Conservation (phyloP, 2,888 invertebrate genomes). For the Oeneis ivallda region DNA sequence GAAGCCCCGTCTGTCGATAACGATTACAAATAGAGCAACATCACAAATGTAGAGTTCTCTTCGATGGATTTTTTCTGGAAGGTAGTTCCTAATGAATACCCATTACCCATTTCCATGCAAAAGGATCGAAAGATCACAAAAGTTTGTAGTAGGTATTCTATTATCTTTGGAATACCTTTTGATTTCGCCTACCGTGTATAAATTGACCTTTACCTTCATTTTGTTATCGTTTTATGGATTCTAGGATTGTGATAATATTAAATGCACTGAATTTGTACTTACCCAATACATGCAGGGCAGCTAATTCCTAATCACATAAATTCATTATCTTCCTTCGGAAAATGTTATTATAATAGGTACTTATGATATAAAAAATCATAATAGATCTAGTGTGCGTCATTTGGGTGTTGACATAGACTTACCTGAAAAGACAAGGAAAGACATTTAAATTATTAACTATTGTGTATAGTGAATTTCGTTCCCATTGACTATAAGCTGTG, state of each 20-base stretch:
- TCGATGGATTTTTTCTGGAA: conserved; percentile 24
- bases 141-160: background rate
- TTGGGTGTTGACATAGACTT: conserved; percentile 25
- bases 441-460: conserved; percentile 8
- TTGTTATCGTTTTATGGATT: background rate
- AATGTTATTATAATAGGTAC: background rate
- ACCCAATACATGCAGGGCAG: background rate
- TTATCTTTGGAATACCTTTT: background rate
- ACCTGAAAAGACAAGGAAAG: conserved; percentile 38
- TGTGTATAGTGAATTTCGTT: background rate
- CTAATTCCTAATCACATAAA: conserved; percentile 1
- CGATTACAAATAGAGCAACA: conserved; percentile 26
- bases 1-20: conserved; percentile 16
- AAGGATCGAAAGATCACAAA: background rate
- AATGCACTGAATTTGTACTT: conserved; percentile 5
- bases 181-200: background rate
- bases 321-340: background rate
- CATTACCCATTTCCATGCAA: conserved; percentile 9
- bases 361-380: background rate
- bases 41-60: conserved; percentile 23
- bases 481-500: no score
- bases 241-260: background rate
- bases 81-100: background rate
- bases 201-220: background rate
- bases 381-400: background rate